Evolutionary conservation across 2,797 vertebrate species (phyloP).

Genomic region (Emys orbicularis): DNA sequence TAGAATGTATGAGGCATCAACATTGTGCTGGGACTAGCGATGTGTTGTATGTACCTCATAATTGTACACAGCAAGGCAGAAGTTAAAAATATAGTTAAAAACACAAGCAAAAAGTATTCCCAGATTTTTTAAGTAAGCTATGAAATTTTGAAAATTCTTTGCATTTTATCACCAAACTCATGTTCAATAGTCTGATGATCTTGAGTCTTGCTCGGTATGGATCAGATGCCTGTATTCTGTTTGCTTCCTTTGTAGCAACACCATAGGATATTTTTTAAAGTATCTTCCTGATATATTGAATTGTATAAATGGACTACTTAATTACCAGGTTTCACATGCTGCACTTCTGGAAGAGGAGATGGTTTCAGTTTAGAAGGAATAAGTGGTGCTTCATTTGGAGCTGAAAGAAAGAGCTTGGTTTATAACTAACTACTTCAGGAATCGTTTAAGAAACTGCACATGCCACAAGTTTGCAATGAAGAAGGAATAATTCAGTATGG

Average conservation of each 20-base stretch:
- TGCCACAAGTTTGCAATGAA: conserved; percentile 38
- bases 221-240: background rate
- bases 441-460: conserved; percentile 52
- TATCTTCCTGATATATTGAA: conserved; percentile 20
- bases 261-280: background rate
- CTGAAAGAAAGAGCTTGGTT: conserved; percentile 80
- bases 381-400: conserved; percentile 75
- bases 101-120: background rate
- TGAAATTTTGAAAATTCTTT: background rate
- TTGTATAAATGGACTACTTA: conserved; percentile 44
- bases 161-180: background rate
- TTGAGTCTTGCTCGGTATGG: background rate
- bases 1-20: background rate
- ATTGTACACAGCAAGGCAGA: background rate
- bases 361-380: conserved; percentile 75
- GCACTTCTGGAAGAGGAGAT: conserved; percentile 71
- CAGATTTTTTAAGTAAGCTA: background rate
- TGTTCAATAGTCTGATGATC: background rate
- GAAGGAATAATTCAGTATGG: conserved; percentile 30
- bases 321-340: conserved; percentile 79
- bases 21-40: background rate
- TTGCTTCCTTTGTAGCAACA: background rate
- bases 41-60: background rate
- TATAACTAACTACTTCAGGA: conserved; percentile 59
- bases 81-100: background rate